Conservation (phyloP, 2,797 vertebrate genomes). For the Momotus momota region DNA sequence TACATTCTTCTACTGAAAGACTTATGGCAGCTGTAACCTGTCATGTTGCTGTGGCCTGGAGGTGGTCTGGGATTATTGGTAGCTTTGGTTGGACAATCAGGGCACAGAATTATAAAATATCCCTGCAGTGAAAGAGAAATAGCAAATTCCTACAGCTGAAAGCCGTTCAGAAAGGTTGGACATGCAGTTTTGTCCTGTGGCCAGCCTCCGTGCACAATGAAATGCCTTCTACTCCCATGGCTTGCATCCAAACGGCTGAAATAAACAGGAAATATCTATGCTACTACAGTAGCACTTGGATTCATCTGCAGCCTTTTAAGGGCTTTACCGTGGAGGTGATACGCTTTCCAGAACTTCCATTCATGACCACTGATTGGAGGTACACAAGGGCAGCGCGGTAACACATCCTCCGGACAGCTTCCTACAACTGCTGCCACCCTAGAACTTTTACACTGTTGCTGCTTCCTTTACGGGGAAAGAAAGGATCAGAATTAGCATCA, state of each 20-base stretch:
- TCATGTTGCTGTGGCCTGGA: not conserved
- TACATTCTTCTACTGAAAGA: constrained; percentile 31
- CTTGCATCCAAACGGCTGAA: constrained; percentile 17
- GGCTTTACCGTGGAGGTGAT: constrained; percentile 36
- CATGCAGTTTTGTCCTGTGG: not conserved
- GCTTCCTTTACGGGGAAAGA: constrained; percentile 22
- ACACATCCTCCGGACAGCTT: constrained; percentile 55
- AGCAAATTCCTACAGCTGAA: constrained; percentile 6
- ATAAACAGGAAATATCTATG: constrained; percentile 71
- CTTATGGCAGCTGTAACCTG: not conserved
- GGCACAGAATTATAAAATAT: constrained; percentile 25
- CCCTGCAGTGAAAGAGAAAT: not conserved
- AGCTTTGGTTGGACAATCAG: not conserved
- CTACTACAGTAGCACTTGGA: constrained; percentile 54
- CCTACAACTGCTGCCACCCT: constrained; percentile 18
- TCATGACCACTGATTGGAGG: constrained; percentile 48
- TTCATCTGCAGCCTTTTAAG: constrained; percentile 60
- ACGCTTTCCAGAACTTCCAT: constrained; percentile 53
- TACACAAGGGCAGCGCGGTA: not conserved
- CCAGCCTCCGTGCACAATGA: not conserved
- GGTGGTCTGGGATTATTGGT: not conserved
- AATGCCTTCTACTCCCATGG: constrained; percentile 42
- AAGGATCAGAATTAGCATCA: constrained; percentile 58
- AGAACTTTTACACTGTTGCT: constrained; percentile 16
- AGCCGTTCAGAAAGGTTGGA: not conserved